phyloP scores from a whole-genome alignment of 92 coral and sea anemone species.

The Porites divaricata region DNA sequence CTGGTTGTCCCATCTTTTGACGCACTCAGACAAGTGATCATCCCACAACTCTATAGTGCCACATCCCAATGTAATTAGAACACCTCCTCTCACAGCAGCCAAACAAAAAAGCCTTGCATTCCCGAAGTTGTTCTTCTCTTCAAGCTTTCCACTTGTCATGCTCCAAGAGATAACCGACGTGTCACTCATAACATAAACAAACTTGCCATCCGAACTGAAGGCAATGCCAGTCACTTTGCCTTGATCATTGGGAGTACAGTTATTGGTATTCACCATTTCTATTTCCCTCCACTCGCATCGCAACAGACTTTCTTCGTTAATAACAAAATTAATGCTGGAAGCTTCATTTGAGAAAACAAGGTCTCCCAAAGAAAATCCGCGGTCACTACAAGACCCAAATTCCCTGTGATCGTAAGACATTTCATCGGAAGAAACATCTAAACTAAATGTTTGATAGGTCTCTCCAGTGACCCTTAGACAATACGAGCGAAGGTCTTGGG shows the following conservation, averaged over 20 bases:
- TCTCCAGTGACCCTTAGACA: not conserved
- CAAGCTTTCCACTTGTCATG: constrained; percentile 16
- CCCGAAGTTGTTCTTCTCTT: not conserved
- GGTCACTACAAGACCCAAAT: not conserved
- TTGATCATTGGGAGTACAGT: not conserved
- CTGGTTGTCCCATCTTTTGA: not conserved
- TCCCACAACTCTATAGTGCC: constrained; percentile 32
- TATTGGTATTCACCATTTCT: not conserved
- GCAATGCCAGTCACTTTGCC: not conserved
- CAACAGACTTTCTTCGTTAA: not conserved
- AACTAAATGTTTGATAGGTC: not conserved
- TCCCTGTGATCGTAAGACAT: not conserved
- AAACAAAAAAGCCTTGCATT: too few relatives aligned
- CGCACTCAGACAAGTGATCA: constrained; percentile 2
- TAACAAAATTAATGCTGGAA: not conserved
- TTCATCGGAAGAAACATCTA: not conserved
- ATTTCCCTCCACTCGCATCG: not conserved
- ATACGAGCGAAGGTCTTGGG: not conserved
- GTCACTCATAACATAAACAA: not conserved
- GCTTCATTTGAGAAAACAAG: not conserved
- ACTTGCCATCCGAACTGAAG: not conserved
- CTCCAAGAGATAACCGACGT: not conserved
- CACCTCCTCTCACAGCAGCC: constrained; percentile 29
- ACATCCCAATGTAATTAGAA: not conserved
- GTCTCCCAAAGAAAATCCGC: constrained; percentile 16